phyloP scores from a whole-genome alignment of 2,113 vertebrate genomes.

The Gallinago jamesoni region DNA sequence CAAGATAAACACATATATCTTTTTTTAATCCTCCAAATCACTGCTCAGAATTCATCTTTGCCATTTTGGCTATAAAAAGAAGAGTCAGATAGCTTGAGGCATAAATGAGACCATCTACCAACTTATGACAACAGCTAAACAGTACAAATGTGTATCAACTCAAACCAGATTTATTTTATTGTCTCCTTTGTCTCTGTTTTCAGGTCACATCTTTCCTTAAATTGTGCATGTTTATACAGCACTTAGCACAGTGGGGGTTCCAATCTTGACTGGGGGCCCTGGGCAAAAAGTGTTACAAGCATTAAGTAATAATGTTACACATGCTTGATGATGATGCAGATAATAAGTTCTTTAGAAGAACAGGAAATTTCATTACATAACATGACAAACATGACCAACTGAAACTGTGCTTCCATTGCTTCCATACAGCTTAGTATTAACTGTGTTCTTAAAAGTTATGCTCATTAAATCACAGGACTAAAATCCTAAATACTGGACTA shows the following conservation, averaged over 20 bases:
- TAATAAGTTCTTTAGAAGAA: neutral
- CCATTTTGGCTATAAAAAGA: neutral
- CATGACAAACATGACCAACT: neutral
- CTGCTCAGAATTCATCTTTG: neutral
- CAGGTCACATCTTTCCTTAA: neutral
- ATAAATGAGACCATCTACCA: neutral
- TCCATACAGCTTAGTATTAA: neutral
- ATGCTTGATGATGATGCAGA: neutral
- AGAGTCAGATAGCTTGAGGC: neutral
- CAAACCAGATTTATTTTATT: neutral
- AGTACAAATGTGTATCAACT: neutral
- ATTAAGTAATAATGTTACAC: neutral
- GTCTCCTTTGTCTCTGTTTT: neutral
- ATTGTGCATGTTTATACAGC: neutral
- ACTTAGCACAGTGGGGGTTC: neutral
- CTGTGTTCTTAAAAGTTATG: neutral
- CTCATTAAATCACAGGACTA: neutral
- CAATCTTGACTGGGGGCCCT: neutral
- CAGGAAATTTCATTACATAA: neutral
- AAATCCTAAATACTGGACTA: neutral
- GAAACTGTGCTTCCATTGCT: neutral
- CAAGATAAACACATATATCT: neutral
- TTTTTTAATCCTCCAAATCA: neutral
- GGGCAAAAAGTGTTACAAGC: neutral
- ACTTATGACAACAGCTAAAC: neutral